A percentile compares a stretch with the other conserved stretches of the same genome.
Evolutionary conservation across 2,797 vertebrate genomes (phyloP).

Genomic region (Brotula barbata): DNA sequence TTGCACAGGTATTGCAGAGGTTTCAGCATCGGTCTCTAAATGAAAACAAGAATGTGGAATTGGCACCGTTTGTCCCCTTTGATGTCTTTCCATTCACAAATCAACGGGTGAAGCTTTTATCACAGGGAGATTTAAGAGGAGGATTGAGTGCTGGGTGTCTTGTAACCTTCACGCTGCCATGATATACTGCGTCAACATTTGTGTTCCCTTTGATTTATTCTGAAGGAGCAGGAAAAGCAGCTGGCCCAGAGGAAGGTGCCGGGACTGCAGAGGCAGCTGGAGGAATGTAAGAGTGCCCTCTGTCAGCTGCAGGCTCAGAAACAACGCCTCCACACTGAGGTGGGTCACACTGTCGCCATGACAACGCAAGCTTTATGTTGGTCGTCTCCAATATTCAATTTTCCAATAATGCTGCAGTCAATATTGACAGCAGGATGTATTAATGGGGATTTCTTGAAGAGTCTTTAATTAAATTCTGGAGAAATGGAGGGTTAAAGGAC

Average conservation of each 20-base stretch:
- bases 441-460: neutral
- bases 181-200: neutral
- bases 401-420: neutral
- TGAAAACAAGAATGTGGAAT: no score
- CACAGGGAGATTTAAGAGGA: neutral
- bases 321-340: slow-evolving; percentile 87
- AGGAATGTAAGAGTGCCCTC: slow-evolving; percentile 89
- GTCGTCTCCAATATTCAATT: neutral
- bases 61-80: no score
- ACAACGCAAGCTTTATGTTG: slow-evolving; percentile 27
- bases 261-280: slow-evolving; percentile 84
- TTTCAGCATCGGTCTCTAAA: no score
- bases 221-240: slow-evolving; percentile 85
- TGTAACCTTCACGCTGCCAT: neutral
- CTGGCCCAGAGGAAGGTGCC: slow-evolving; percentile 85
- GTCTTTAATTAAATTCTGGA: neutral
- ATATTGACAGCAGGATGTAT: slow-evolving; percentile 1
- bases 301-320: slow-evolving; percentile 89
- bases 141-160: neutral
- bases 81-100: neutral
- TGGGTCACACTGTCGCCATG: slow-evolving; percentile 67
- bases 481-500: neutral
- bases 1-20: no score
- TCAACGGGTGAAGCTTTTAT: slow-evolving; percentile 5
- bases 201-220: slow-evolving; percentile 38